Conservation (phyloP, 2,888 invertebrate genomes). For the Aquatica leii region DNA sequence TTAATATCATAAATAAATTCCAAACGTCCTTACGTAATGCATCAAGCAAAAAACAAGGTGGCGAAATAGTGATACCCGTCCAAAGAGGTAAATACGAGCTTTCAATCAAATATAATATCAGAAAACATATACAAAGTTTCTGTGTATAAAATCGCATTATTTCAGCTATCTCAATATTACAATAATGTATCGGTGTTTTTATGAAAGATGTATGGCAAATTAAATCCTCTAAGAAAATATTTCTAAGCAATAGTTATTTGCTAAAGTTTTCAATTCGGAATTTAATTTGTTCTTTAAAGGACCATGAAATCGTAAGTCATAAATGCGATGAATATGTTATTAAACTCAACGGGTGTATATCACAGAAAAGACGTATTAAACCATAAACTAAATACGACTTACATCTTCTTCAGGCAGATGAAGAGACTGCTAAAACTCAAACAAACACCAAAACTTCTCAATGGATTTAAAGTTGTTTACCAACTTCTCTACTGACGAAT, state of each 20-base stretch:
- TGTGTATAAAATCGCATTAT: not conserved
- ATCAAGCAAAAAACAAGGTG: too few relatives aligned
- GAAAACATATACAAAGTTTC: not conserved
- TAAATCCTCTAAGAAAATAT: constrained; percentile 28
- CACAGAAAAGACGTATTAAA: too few relatives aligned
- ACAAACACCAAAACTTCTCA: too few relatives aligned
- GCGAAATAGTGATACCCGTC: not conserved
- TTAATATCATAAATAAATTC: not conserved
- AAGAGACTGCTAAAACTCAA: too few relatives aligned
- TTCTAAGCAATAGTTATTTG: constrained; percentile 35
- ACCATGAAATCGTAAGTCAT: too few relatives aligned
- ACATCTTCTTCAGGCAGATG: too few relatives aligned
- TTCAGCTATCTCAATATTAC: not conserved
- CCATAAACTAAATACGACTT: too few relatives aligned
- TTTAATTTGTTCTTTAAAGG: constrained; percentile 34
- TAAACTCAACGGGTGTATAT: too few relatives aligned
- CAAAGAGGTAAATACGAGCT: not conserved
- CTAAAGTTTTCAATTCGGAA: constrained; percentile 35
- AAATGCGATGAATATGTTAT: too few relatives aligned
- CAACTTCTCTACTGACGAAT: too few relatives aligned
- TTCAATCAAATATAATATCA: not conserved
- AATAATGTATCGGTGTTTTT: not conserved
- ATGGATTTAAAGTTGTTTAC: too few relatives aligned
- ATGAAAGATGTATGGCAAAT: constrained; percentile 27
- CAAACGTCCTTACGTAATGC: not conserved